Base-by-base conservation (phyloP, 2,113 vertebrate species). In the Myxocyprinus asiaticus region DNA sequence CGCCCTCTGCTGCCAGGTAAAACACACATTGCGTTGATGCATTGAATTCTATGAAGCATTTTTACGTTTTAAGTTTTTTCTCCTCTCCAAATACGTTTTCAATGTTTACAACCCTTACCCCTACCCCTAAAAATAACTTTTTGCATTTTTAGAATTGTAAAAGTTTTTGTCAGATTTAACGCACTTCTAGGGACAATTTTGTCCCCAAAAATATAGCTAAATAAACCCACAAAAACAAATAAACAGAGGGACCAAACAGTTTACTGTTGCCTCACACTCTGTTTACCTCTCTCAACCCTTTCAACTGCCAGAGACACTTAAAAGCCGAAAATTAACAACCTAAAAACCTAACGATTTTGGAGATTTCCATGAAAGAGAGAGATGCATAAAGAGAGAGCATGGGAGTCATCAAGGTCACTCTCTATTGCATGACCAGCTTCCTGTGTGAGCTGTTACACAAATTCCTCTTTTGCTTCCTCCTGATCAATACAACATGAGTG, bases 1-100 rank as follows among this genome's bases (percentile, higher is more conserved):
- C 80, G 9, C 80, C 50, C 74, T 79, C 87, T 87, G 76, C 88
- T 85, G 78, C 84, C 81, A 78, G 78, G 81, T 83, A 64, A 62
- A 17, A 76, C 51, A 55, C 61, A 33, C 3, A 3, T 33, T 33
- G 22, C 22, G 3, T 33, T 33, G 22, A n/a, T n/a, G n/a, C n/a
- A n/a, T n/a, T n/a, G n/a, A n/a, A n/a, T n/a, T n/a, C n/a, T n/a
- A n/a, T n/a, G n/a, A n/a, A n/a, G n/a, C n/a, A n/a, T n/a, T n/a
- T n/a, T n/a, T n/a, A n/a, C n/a, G n/a, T n/a, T n/a, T n/a, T n/a
- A n/a, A n/a, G n/a, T n/a, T n/a, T n/a, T n/a, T n/a, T n/a, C n/a
- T n/a, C n/a, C n/a, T n/a, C n/a, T n/a, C n/a, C n/a, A n/a, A n/a
- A n/a, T n/a, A n/a, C n/a, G n/a, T n/a, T n/a, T n/a, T n/a, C n/a